A percentile compares a stretch with the other conserved stretches of the same genome.
These are phyloP conservation scores for Heliconius himera DNA, from an alignment of 1,140 invertebrate species.

Conservation along the genomic window DNA sequence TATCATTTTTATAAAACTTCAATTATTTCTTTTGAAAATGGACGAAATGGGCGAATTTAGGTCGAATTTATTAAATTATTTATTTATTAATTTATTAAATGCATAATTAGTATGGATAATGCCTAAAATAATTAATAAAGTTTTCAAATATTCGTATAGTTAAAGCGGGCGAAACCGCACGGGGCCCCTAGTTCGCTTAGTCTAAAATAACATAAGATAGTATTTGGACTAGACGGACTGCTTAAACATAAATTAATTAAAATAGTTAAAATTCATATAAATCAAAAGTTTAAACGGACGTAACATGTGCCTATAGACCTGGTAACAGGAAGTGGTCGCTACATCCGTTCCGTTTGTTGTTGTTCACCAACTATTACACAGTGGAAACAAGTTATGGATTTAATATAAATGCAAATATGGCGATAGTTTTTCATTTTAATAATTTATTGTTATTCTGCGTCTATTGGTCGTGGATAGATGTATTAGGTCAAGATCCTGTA, in stretches of 20 bases:
- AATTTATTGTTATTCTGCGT: background rate
- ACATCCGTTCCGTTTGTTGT: background rate
- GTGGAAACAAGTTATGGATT: background rate
- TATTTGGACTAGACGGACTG: background rate
- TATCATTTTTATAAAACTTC: constrained; percentile 7
- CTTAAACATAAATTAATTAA: background rate
- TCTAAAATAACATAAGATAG: no score
- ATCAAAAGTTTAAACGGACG: background rate
- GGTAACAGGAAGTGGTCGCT: constrained; percentile 3
- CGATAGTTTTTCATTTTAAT: background rate
- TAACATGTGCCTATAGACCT: constrained; percentile 6
- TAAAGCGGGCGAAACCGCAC: no score
- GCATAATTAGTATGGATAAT: no score
- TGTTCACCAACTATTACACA: constrained; percentile 12
- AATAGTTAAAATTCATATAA: background rate
- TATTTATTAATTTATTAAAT: background rate
- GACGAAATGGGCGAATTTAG: background rate
- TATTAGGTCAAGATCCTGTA: no score
- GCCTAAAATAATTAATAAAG: no score
- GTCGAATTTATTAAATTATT: background rate
- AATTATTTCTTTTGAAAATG: background rate
- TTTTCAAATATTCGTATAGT: no score
- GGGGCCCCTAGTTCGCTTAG: no score
- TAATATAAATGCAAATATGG: background rate
- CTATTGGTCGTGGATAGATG: no score